Evolutionary conservation across 2,888 invertebrate species (phyloP), one percentile per base, ranked within the genome.

Genomic region (Cephus sareptanus): DNA sequence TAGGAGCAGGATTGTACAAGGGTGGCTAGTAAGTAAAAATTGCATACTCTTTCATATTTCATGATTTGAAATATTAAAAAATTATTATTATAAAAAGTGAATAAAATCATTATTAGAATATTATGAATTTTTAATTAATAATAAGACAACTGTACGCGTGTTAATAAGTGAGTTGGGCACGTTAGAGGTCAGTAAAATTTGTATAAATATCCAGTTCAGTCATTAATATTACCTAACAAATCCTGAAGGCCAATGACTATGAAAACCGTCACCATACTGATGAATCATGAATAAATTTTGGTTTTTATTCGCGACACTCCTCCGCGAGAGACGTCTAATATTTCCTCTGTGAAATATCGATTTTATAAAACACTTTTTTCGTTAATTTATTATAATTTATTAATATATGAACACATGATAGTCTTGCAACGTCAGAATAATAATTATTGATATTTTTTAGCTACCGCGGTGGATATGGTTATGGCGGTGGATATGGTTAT

Each of bases 391-490:
- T 15, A 56, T 56, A 23, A 56, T 56, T 56, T 56, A 56, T 56
- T 56, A 56, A 23, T 56, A 23, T 56, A 56, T 56, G 23, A 2
- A 56, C 6, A 23, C 23, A 23, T 23, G 56, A 56, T 23, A 23
- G 9, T 23, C 2, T 9, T 23, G 56, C 9, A 56, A 56, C 23
- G 23, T 56, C 15, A 23, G 23, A 15, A 15, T 56, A 56, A 56
- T 56, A 23, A 56, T 23, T 56, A 23, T 56, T 56, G 23, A 56
- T 56, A 56, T 71, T 23, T 30, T 71, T 34, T 23, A 74, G 75
- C 69, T 33, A 35, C 12, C 23, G 30, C 11, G 90, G 92, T 75
- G 90, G 91, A 83, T 89, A 89, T 74, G 92, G 90, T n/a, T 90
- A 89, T 15, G 92, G 92, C 0, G 92, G 92, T 33, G 33, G 33